Conservation (phyloP, 2,797 vertebrate species). For the Synaphobranchus kaupii region DNA sequence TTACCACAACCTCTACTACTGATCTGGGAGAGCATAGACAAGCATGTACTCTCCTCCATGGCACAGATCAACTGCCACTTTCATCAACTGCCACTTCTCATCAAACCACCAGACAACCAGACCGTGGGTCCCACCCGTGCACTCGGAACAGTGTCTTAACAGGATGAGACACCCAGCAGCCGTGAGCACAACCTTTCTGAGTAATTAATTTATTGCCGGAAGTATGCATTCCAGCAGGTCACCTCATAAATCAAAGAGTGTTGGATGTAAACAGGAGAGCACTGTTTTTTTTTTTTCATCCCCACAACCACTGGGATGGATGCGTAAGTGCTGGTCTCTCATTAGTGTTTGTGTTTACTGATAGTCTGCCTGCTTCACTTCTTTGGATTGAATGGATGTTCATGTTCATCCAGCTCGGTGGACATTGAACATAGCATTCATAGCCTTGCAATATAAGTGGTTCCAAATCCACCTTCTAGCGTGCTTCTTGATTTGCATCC, state of each 20-base stretch:
- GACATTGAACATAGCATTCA: conserved; percentile 41
- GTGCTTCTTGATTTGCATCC: conserved; percentile 67
- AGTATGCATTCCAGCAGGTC: no score
- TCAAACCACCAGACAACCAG: neutral
- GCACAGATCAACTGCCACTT: no score
- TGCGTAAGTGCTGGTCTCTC: neutral
- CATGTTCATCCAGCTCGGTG: conserved; percentile 47
- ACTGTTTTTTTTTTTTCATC: neutral
- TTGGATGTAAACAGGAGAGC: neutral
- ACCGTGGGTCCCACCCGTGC: neutral
- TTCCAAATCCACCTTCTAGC: conserved; percentile 73
- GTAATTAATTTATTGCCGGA: no score
- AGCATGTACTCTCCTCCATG: no score
- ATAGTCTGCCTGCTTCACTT: conserved; percentile 61
- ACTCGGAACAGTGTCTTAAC: no score
- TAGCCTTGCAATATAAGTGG: conserved; percentile 58
- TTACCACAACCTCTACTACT: no score
- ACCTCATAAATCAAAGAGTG: neutral
- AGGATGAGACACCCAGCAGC: no score
- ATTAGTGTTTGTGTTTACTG: conserved; percentile 61
- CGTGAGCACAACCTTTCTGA: no score
- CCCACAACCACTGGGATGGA: neutral
- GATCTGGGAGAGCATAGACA: no score
- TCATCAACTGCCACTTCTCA: no score
- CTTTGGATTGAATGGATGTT: conserved; percentile 62